phyloP scores from a whole-genome alignment of 1,140 invertebrate genomes.

The Lycorma delicatula region DNA sequence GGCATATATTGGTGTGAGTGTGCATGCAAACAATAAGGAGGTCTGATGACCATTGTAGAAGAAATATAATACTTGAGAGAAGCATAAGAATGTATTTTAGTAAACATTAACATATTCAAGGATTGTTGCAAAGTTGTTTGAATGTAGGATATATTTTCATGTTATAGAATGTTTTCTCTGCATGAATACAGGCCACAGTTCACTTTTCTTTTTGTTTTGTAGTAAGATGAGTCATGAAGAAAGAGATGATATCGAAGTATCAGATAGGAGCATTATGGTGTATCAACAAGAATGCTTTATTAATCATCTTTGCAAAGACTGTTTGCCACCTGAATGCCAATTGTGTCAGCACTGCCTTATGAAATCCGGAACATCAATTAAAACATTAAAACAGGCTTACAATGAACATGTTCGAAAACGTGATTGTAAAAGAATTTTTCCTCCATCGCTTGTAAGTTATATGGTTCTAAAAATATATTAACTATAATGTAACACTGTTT shows the following conservation, averaged over 20 bases:
- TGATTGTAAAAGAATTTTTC: slow-evolving; percentile 71
- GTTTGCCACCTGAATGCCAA: slow-evolving; percentile 56
- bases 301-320: slow-evolving; percentile 48
- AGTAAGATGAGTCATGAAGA: slow-evolving; percentile 36
- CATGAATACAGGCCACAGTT: slow-evolving; percentile 10
- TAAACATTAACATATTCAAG: not conserved
- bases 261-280: slow-evolving; percentile 71
- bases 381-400: slow-evolving; percentile 56
- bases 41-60: too few relatives aligned
- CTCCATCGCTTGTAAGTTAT: slow-evolving; percentile 58
- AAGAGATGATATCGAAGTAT: slow-evolving; percentile 57
- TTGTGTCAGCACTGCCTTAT: slow-evolving; percentile 70
- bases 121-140: slow-evolving; percentile 8
- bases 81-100: not conserved
- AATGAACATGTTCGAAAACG: slow-evolving; percentile 69
- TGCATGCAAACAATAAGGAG: too few relatives aligned
- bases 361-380: slow-evolving; percentile 45
- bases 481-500: not conserved
- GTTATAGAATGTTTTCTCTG: slow-evolving; percentile 20
- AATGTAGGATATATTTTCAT: slow-evolving; percentile 9
- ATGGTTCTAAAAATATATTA: slow-evolving; percentile 4
- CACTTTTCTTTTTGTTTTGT: slow-evolving; percentile 21
- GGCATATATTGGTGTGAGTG: too few relatives aligned
- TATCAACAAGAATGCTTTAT: slow-evolving; percentile 60
- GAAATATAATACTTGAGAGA: too few relatives aligned